phyloP scores from a whole-genome alignment of 2,888 invertebrate species.

The Schizaphis graminum region DNA sequence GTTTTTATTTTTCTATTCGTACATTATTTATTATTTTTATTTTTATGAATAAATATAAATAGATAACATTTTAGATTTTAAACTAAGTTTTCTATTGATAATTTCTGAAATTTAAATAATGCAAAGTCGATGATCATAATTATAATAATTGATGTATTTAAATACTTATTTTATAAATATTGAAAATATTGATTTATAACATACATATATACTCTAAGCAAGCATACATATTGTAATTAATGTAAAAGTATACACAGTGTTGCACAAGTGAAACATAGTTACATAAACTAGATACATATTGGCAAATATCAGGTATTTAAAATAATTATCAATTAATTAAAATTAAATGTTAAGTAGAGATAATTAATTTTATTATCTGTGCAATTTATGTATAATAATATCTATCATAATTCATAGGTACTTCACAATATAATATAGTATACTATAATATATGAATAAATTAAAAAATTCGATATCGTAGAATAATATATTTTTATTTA shows the following conservation, averaged over 20 bases:
- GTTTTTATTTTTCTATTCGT: neutral
- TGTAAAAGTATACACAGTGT: neutral
- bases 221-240: neutral
- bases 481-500: neutral
- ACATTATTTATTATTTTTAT: neutral
- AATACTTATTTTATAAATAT: neutral
- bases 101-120: neutral
- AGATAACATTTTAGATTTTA: too few relatives aligned
- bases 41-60: neutral
- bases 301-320: neutral
- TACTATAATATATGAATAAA: neutral
- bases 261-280: neutral
- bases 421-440: neutral
- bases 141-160: neutral
- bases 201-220: neutral
- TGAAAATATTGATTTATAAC: neutral
- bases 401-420: neutral
- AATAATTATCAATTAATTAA: neutral
- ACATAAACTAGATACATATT: neutral
- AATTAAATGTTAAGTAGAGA: too few relatives aligned
- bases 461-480: neutral
- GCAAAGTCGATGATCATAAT: neutral
- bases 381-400: too few relatives aligned
- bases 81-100: neutral
- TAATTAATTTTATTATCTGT: too few relatives aligned